Base-by-base conservation (phyloP, 2,888 invertebrate species). In the Neoascia interrupta region DNA sequence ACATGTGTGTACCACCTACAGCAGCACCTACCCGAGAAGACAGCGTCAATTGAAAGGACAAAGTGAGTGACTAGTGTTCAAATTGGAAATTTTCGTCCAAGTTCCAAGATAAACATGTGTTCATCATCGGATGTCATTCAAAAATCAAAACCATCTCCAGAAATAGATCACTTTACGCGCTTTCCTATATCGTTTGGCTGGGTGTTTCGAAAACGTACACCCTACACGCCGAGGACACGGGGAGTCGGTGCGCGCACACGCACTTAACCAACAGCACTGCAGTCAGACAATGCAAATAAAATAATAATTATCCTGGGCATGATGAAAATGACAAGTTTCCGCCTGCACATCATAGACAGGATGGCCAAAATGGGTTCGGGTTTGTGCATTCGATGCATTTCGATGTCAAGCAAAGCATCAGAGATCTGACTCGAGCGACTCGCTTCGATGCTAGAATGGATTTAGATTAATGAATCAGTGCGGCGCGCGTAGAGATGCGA, bases 111-210 rank as follows among this genome's bases (percentile, higher is more conserved):
- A 83, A 84, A 84, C 84, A 84, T 84, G 82, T 84, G 84, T 83
- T 84, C 82, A 82, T 83, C 84, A 84, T 84, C 84, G 83, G 74
- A 84, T 84, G 84, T 84, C 84, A 84, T 82, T 84, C 84, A 83
- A 83, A 82, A 81, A 68, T 80, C 80, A 80, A 68, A 80, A 69
- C 26, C 56, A 63, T 21, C 19, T 76, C 80, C 82, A 36, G 64
- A 82, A 82, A 82, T 82, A 82, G 80, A 80, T 74, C 66, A 73
- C 73, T 79, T 79, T 73, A 79, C 73, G n/a, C n/a, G 66, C 53
- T 66, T 79, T 66, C 49, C 47, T 53, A 66, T 54, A 34, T 19
- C 31, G 51, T 66, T 66, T 61, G n/a, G n/a, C n/a, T n/a, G n/a
- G n/a, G n/a, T n/a, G n/a, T 36, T 53, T 53, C 45, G 31, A 41